These are phyloP conservation scores for Aphaenogaster rudis DNA, from an alignment of 1,140 invertebrate species.

Conservation along the genomic window DNA sequence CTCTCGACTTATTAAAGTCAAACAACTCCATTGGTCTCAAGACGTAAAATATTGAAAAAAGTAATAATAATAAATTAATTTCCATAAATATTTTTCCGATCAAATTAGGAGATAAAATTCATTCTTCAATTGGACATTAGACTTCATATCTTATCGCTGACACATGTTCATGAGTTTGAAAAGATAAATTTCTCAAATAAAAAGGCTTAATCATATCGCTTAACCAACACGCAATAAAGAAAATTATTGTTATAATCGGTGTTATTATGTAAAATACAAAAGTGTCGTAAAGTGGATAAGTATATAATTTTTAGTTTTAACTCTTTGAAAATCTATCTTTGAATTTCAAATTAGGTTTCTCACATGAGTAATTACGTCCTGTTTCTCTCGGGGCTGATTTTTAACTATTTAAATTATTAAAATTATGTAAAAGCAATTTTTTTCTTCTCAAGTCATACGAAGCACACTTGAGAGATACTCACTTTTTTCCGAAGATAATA, in stretches of 20 bases:
- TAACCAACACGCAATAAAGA: slow-evolving; percentile 13
- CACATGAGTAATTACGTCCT: neutral
- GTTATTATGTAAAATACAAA: neutral
- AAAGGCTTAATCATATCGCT: neutral
- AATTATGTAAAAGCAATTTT: neutral
- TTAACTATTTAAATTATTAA: neutral
- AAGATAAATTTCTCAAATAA: neutral
- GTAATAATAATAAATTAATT: slow-evolving; percentile 9
- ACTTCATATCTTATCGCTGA: neutral
- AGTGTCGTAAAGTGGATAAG: neutral
- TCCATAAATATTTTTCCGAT: neutral
- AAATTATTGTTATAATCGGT: neutral
- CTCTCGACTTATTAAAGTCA: neutral
- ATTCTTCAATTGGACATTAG: neutral
- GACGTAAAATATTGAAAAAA: neutral
- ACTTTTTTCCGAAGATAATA: slow-evolving; percentile 3
- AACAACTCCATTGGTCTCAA: neutral
- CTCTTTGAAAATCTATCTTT: slow-evolving; percentile 1
- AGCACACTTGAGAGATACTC: neutral
- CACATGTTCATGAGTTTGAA: neutral
- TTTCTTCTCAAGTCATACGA: neutral
- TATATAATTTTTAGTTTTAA: neutral
- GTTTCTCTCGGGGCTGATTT: neutral
- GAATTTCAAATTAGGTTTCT: slow-evolving; percentile 9
- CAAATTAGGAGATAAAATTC: neutral